phyloP scores from a whole-genome alignment of 2,888 invertebrate species.

The Parnassius apollo region DNA sequence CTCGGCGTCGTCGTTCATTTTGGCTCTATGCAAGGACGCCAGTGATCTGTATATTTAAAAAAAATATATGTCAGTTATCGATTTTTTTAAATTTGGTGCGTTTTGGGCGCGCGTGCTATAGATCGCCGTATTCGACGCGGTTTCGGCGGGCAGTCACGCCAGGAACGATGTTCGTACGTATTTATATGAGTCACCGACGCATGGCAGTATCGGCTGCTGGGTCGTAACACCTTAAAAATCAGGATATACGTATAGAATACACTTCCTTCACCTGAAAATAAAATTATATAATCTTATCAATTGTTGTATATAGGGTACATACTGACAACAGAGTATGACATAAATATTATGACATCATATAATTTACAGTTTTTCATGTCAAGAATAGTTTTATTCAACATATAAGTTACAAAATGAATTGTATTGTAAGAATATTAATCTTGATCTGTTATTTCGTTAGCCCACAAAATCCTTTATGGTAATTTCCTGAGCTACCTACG shows the following conservation, averaged over 20 bases:
- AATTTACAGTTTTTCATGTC: too few species aligned
- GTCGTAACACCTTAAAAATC: constrained; percentile 34
- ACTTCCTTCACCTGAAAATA: constrained; percentile 20
- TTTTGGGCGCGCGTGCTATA: constrained; percentile 49
- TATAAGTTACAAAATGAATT: too few species aligned
- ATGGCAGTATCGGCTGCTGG: constrained; percentile 41
- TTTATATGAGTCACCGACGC: constrained; percentile 63
- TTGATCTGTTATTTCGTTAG: too few species aligned
- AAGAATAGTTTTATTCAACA: too few species aligned
- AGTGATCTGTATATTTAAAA: background rate
- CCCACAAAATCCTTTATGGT: too few species aligned
- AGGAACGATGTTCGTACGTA: constrained; percentile 54
- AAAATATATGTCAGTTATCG: constrained; percentile 18
- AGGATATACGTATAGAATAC: constrained; percentile 17
- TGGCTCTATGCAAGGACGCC: constrained; percentile 26
- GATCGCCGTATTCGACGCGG: constrained; percentile 56
- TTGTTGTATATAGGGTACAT: too few species aligned
- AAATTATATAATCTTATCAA: background rate
- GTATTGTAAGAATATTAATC: too few species aligned
- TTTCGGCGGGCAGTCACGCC: constrained; percentile 59
- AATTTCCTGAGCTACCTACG: too few species aligned
- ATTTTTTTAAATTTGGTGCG: constrained; percentile 28
- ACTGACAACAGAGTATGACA: too few species aligned
- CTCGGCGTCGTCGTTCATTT: constrained; percentile 83
- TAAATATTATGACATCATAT: too few species aligned